Evolutionary conservation across 2,888 invertebrate species (phyloP), one percentile per base, ranked within the genome.

Genomic region (Caenorhabditis sp.): DNA sequence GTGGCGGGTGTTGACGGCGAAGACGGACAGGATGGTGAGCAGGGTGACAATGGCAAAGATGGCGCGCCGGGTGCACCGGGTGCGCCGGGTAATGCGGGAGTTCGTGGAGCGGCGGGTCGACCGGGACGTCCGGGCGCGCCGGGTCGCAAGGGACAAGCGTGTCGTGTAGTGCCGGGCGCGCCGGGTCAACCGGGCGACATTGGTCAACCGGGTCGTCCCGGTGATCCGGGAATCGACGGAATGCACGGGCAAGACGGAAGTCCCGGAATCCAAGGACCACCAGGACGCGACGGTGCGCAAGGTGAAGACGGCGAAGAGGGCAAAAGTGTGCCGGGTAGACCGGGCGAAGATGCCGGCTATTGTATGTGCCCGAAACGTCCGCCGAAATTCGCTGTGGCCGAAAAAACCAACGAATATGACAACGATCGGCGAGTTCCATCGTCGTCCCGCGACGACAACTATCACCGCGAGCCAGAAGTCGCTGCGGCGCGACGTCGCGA

Each of bases 241-340:
- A 66, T 62, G 26, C 77, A 75, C 31, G 77, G 77, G n/a, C 69
- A 68, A 58, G 70, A 70, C 24, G 77, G 77, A 65, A 60, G 61
- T 14, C 74, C 69, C 23, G 77, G 77, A 64, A 66, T 68, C 21
- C 68, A 69, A 51, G 77, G 77, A 50, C 70, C 66, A 24, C 67
- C 68, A 57, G 77, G 76, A 58, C 61, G 49, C 49, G 72, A 73
- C 31, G 76, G 76, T 58, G 60, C 61, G 26, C 59, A 67, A 49
- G 76, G 76, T 50, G 12, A 53, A 1, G 69, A 76, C n/a, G 76
- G 76, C 21, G 62, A 53, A 36, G 60, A 58, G 23, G 76, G 76
- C 43, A 62, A 49, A 8, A 60, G 66, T 27, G 66, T 62, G 12
- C 67, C 69, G 23, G 77, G 77, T 43, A 53, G 54, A 23, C 77